These are phyloP conservation scores for Exaiptasia diaphana DNA, from an alignment of 64 coral and sea anemone species.

Conservation along the genomic window DNA sequence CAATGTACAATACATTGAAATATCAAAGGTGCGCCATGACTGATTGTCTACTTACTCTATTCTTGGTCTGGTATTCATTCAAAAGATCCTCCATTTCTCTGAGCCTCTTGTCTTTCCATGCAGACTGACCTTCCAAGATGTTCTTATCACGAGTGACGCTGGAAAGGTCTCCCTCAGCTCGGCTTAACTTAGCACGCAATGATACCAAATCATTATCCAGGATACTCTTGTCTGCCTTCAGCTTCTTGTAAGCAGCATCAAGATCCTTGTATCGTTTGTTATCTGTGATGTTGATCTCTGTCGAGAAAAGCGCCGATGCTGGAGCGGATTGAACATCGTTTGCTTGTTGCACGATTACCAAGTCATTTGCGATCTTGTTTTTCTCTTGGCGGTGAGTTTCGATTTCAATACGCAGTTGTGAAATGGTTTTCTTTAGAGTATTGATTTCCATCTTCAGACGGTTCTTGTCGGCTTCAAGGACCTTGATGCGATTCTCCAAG, in stretches of 20 bases:
- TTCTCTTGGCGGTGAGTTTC: slow-evolving; percentile 53
- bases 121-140: slow-evolving; percentile 63
- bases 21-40: too few species aligned
- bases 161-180: slow-evolving; percentile 68
- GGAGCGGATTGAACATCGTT: slow-evolving; percentile 71
- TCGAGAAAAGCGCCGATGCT: slow-evolving; percentile 39
- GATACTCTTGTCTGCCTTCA: slow-evolving; percentile 59
- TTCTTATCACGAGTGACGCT: slow-evolving; percentile 75
- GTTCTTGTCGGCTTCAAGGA: slow-evolving; percentile 63
- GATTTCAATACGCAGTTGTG: slow-evolving; percentile 66
- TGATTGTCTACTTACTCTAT: slow-evolving; percentile 70
- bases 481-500: slow-evolving; percentile 76
- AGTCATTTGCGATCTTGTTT: slow-evolving; percentile 21
- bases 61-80: slow-evolving; percentile 63
- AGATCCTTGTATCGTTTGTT: slow-evolving; percentile 73
- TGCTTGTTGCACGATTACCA: slow-evolving; percentile 37
- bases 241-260: slow-evolving; percentile 74
- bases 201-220: slow-evolving; percentile 38
- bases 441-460: slow-evolving; percentile 58
- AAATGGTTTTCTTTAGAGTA: slow-evolving; percentile 75
- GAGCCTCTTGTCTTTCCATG: slow-evolving; percentile 70
- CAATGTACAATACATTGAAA: too few species aligned
- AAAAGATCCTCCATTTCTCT: slow-evolving; percentile 74
- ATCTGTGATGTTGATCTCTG: slow-evolving; percentile 51
- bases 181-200: slow-evolving; percentile 51